A percentile compares a stretch with the other conserved stretches of the same genome.
Conservation (phyloP, 2,797 vertebrate species). For the Acanthurus lineatus region DNA sequence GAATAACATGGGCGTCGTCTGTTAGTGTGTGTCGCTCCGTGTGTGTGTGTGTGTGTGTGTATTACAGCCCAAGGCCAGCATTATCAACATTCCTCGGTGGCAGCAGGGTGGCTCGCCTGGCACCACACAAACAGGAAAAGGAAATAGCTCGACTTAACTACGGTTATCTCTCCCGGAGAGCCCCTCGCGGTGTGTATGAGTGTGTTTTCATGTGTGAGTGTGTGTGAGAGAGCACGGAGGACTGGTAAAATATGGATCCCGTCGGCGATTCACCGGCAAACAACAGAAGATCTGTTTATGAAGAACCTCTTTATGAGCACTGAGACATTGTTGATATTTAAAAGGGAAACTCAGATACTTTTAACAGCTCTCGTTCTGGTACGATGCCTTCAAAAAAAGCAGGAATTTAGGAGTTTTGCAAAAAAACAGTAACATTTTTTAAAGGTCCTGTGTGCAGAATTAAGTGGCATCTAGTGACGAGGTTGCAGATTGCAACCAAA, state of each 20-base stretch:
- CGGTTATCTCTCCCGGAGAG: slow-evolving; percentile 68
- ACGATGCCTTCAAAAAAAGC: slow-evolving; percentile 7
- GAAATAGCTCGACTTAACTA: slow-evolving; percentile 74
- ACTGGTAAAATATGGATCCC: slow-evolving; percentile 60
- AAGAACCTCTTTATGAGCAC: slow-evolving; percentile 24
- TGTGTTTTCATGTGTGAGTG: slow-evolving; percentile 21
- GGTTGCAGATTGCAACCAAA: too few relatives aligned
- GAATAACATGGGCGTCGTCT: slow-evolving; percentile 70
- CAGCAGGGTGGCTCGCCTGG: slow-evolving; percentile 75
- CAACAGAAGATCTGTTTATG: slow-evolving; percentile 51
- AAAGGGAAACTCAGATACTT: neutral
- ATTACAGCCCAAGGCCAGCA: slow-evolving; percentile 57
- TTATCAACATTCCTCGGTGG: slow-evolving; percentile 80
- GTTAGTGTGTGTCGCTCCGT: slow-evolving; percentile 29
- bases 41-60: slow-evolving; percentile 26
- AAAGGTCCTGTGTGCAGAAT: too few relatives aligned
- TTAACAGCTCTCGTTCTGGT: neutral
- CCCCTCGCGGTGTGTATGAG: slow-evolving; percentile 32
- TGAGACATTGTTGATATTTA: slow-evolving; percentile 21
- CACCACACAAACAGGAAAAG: slow-evolving; percentile 79
- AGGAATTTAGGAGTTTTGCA: neutral
- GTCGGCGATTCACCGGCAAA: slow-evolving; percentile 41
- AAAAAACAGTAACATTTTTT: too few relatives aligned
- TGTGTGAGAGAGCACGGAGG: slow-evolving; percentile 12
- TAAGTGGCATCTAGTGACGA: too few relatives aligned